These are phyloP conservation scores for Eristalinus aeneus DNA, from an alignment of 2,888 invertebrate genomes.

Conservation along the genomic window DNA sequence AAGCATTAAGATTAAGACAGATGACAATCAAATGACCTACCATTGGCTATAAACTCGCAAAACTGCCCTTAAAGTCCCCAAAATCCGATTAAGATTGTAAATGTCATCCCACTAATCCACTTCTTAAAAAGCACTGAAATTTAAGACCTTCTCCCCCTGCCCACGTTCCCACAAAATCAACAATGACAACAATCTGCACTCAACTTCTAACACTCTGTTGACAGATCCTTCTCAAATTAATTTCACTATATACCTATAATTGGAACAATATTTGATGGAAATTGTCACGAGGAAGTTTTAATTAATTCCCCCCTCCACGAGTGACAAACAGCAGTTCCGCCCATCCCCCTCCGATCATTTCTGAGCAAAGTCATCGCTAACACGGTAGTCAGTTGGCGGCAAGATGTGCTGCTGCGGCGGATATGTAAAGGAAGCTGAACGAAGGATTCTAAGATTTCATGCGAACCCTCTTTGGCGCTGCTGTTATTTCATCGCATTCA, in stretches of 20 bases:
- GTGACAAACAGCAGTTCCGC: neutral
- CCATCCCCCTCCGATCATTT: neutral
- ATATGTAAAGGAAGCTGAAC: neutral
- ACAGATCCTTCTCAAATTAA: constrained; percentile 60
- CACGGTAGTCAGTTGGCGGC: neutral
- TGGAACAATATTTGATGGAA: constrained; percentile 46
- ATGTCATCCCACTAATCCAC: neutral
- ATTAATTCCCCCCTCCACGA: constrained; percentile 43
- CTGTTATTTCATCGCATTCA: constrained; percentile 22
- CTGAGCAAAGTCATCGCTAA: neutral
- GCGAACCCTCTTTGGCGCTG: constrained; percentile 6
- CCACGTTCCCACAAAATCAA: neutral
- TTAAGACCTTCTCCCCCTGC: constrained; percentile 7
- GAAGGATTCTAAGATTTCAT: neutral
- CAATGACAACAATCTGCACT: constrained; percentile 15
- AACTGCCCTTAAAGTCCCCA: neutral
- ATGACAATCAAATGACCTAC: neutral
- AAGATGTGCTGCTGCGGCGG: neutral
- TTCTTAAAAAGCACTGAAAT: neutral
- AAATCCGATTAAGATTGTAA: constrained; percentile 5
- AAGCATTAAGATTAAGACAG: neutral
- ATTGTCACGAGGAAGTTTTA: constrained; percentile 62
- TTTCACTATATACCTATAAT: constrained; percentile 36
- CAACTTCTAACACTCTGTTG: constrained; percentile 25
- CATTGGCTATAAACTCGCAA: neutral